A percentile compares a stretch with the other conserved stretches of the same genome.
phyloP scores from a whole-genome alignment of 1,140 invertebrate species.

The Halictus rubicundus region DNA sequence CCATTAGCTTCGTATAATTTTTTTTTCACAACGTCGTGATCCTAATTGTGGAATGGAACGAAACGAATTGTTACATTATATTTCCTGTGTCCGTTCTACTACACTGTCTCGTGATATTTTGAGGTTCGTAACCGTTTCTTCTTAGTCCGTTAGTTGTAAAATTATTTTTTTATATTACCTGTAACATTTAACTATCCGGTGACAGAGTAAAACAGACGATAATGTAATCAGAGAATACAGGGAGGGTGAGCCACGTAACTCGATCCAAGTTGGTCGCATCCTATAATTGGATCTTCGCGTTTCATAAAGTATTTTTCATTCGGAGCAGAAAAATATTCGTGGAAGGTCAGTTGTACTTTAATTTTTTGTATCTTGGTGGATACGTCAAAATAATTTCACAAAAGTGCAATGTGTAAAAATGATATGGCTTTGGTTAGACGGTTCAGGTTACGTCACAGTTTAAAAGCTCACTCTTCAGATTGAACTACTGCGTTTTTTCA shows the following conservation, averaged over 20 bases:
- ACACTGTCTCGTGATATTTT: background rate
- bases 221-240: background rate
- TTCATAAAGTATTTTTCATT: background rate
- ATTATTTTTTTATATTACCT: slow-evolving; percentile 3
- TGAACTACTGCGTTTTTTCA: too few relatives aligned
- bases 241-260: background rate
- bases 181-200: background rate
- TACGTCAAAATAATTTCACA: background rate
- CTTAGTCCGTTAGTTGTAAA: background rate
- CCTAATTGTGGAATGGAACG: background rate
- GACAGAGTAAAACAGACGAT: background rate
- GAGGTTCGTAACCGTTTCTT: background rate
- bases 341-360: background rate
- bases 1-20: background rate
- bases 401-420: background rate
- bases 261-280: background rate
- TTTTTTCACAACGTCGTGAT: background rate
- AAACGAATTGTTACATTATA: background rate
- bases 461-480: background rate
- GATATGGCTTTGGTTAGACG: too few relatives aligned
- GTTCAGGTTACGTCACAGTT: background rate
- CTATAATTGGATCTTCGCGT: background rate
- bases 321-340: background rate
- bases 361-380: background rate
- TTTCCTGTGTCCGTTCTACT: background rate